Evolutionary conservation across 2,888 invertebrate genomes (phyloP).

Genomic region (Tiliacea aurago): DNA sequence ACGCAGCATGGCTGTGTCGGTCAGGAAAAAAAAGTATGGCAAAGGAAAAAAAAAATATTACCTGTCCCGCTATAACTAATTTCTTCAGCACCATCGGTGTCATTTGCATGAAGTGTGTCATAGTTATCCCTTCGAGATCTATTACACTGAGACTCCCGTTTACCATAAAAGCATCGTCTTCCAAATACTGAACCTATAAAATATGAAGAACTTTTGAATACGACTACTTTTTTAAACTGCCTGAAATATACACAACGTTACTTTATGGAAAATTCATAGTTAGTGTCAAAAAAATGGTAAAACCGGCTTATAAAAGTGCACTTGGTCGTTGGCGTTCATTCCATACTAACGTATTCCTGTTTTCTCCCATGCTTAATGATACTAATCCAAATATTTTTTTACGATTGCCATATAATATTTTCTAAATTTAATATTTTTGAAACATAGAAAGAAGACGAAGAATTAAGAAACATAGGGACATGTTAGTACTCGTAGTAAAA

Average conservation of each 20-base stretch:
- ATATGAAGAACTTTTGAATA: neutral
- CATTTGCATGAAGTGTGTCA: conserved; percentile 42
- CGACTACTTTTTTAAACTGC: neutral
- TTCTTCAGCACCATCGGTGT: conserved; percentile 54
- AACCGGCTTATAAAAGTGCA: neutral
- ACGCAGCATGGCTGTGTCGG: neutral
- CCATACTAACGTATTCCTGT: no score
- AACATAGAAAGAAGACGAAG: no score
- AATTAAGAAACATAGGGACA: no score
- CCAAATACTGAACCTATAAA: conserved; percentile 50
- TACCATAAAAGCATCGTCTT: conserved; percentile 54
- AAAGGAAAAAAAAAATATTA: neutral
- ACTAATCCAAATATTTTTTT: no score
- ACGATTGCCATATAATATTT: no score
- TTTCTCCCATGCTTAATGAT: no score
- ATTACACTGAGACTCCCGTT: conserved; percentile 42
- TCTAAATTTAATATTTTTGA: no score
- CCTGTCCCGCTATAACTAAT: conserved; percentile 54
- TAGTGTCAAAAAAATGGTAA: neutral
- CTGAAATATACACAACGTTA: neutral
- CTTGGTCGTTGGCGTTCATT: no score
- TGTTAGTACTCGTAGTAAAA: no score
- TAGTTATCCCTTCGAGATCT: conserved; percentile 55
- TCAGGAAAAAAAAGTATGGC: neutral
- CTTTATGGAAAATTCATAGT: neutral